Base-by-base conservation (phyloP, 2,113 vertebrate species). In the Prionailurus bengalensis region DNA sequence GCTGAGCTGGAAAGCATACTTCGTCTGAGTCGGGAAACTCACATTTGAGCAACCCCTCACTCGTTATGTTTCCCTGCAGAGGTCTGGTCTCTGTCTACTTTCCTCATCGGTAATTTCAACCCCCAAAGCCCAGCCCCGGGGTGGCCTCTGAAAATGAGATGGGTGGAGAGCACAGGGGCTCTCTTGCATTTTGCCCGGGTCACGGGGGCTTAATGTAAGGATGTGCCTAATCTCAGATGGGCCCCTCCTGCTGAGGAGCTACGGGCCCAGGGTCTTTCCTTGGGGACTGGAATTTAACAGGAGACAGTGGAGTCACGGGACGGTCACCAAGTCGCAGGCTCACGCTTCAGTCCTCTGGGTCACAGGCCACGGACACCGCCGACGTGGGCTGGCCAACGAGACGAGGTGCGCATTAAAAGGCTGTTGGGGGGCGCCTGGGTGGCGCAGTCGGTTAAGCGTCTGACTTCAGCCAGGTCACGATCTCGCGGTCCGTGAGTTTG, bases 281-380 rank as follows among this genome's bases (percentile, higher is more conserved):
- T 31, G 68, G 45, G 36, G 58, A 53, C 0, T 81, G 33, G 39
- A 68, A 79, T 70, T 61, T n/a, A 74, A 7, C 17, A 14, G 63
- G 55, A 74, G 33, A 53, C 61, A n/a, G 27, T 31, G 36, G 25
- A 51, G 53, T 15, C 21, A 12, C 17, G 19, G 27, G 19, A 27
- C 25, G 25, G 51, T 19, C 6, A 39, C 42, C 9, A 9, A 70
- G 36, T 39, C 53, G 53, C 78, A 55, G 5, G 3, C 51, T 23
- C 16, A 7, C 19, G 11, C 19, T 0, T 31, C 12, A 14, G 45
- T 39, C 25, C 65, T 36, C 53, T 9, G 27, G 51, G 45, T 15
- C 21, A 31, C 5, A 7, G 45, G 33, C 13, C 7, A 13, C 14
- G 39, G 71, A 71, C 0, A 3, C 10, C 0, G 42, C 74, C 0